These are phyloP conservation scores for Sinocyclocheilus rhinocerous DNA, from an alignment of 2,113 vertebrate genomes.

Conservation along the genomic window DNA sequence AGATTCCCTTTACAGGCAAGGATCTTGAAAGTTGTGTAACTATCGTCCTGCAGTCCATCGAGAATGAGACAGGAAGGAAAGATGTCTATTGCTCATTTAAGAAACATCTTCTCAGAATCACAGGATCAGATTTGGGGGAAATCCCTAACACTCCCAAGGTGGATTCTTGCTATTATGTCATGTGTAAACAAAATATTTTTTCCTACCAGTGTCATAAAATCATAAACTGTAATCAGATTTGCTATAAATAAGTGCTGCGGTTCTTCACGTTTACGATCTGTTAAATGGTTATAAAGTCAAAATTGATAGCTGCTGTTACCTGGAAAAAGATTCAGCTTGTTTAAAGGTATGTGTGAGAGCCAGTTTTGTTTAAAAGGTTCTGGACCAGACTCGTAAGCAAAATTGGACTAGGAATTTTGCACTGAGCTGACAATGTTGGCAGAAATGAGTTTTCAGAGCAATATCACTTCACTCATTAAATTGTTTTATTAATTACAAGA, in stretches of 20 bases:
- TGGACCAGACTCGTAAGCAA: background rate
- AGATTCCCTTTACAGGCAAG: background rate
- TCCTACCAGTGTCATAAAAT: background rate
- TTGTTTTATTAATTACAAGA: background rate
- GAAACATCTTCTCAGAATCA: background rate
- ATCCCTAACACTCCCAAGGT: background rate
- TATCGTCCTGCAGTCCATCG: background rate
- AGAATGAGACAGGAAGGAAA: slow-evolving; percentile 3
- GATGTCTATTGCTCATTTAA: background rate
- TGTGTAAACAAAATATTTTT: background rate
- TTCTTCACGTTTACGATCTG: background rate
- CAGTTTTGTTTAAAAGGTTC: background rate
- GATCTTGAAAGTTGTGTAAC: background rate
- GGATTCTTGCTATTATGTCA: background rate
- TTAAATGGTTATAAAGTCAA: slow-evolving; percentile 10
- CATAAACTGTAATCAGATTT: background rate
- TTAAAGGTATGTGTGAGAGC: background rate
- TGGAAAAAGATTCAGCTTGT: background rate
- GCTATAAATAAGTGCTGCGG: background rate
- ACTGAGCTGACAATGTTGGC: background rate
- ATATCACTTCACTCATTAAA: background rate
- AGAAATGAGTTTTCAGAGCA: background rate
- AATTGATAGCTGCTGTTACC: background rate
- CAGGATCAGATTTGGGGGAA: background rate
- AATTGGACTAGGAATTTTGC: background rate